Conservation (phyloP, 2,113 vertebrate species). For the Salvator merianae region DNA sequence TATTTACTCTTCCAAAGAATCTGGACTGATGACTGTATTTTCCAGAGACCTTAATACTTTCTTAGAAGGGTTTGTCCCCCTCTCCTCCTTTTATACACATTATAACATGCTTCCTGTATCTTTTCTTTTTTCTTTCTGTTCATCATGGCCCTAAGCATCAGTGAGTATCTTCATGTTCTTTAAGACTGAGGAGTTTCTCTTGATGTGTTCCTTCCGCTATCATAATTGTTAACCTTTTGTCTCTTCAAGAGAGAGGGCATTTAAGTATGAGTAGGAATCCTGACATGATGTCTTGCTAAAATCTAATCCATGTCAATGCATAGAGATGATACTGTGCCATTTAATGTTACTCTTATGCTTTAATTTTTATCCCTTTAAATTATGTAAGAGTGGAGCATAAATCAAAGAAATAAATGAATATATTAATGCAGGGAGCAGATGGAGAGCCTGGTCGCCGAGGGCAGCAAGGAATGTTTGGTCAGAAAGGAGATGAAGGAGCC, state of each 20-base stretch:
- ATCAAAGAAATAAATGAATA: too few species aligned
- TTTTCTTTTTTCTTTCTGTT: background rate
- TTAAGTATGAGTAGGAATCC: background rate
- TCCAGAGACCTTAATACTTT: background rate
- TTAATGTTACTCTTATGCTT: too few species aligned
- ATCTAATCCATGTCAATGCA: too few species aligned
- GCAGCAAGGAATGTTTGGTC: conserved; percentile 88
- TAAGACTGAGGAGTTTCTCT: background rate
- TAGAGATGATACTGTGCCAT: too few species aligned
- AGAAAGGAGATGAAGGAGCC: conserved; percentile 89
- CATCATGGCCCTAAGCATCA: background rate
- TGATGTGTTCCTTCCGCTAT: background rate
- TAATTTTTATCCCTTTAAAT: too few species aligned
- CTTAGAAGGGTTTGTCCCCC: background rate
- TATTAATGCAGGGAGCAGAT: conserved; percentile 79
- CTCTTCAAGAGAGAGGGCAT: background rate
- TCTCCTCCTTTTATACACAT: fast-evolving
- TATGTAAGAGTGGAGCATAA: too few species aligned
- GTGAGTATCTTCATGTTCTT: background rate
- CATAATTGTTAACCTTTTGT: background rate
- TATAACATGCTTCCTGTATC: fast-evolving
- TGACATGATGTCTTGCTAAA: background rate
- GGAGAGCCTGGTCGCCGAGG: conserved; percentile 88
- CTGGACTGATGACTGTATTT: background rate
- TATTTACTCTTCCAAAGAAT: background rate